Base-by-base conservation (phyloP, 2,888 invertebrate species). In the Mythimna lalbum region DNA sequence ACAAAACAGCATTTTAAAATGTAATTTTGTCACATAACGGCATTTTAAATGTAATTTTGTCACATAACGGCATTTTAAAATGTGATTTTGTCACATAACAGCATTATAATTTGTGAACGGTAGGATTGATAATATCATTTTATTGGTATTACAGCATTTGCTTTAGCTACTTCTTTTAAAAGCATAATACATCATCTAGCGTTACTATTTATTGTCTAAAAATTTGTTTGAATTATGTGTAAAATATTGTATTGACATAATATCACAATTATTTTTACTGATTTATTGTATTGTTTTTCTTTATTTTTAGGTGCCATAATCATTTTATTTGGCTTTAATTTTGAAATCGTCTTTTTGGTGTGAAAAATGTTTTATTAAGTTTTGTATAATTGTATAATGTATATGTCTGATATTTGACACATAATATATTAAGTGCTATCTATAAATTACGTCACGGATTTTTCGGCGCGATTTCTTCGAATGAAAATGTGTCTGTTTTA, bases 291-390 rank as follows among this genome's bases (percentile, higher is more conserved):
- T 39, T 23, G 17, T 36, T 36, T 69, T 69, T 21, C 10, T 1
- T 12, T 53, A 53, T 39, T 36, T 69, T 60, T 52, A 71, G 62
- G 76, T 81, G 79, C 73, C 82, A 79, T 81, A 76, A 65, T 69
- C 66, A 52, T 19, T 10, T 31, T 17, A 9, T 33, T 64, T 68
- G 78, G 76, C 66, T 76, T 78, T 78, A 78, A 75, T 70, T 78
- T 43, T 59, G 4, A 50, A 50, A 47, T 49, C 12, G 9, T 23
- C 12, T 1, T 39, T 53, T 50, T 70, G 39, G 14, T n/a, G 19
- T 69, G 14, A 53, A 64, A 49, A 17, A 17, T 19, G 17, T 9
- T 47, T 21, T 43, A 5, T 14, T 65, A 47, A 61, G 12, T 64
- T 66, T 61, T 19, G n/a, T 77, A 43, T 77, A 21, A 61, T 77